Evolutionary conservation across 2,797 vertebrate genomes (phyloP), one percentile per base, ranked within the genome.

Genomic region (Acrossocheilus fasciatus): DNA sequence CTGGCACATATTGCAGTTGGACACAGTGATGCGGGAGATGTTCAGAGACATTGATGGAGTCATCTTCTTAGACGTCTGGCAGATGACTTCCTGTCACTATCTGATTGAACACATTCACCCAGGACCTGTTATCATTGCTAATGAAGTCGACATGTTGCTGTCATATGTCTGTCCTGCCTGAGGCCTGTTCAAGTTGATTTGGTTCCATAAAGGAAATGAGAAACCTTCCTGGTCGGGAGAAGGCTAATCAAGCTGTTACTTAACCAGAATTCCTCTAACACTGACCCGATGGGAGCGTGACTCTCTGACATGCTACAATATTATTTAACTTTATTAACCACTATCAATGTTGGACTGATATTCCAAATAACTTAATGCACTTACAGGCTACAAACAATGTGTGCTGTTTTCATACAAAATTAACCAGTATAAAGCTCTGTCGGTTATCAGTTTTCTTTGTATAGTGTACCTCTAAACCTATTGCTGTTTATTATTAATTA

Each of bases 21-120:
- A 81, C 43, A 81, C 2, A 20, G 78, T 81, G 15, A 45, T 81
- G 78, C 15, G 1, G 9, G 78, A 66, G 57, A 66, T 57, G 54
- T 57, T 57, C 54, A 57, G 17, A 9, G 54, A 23, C 20, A 23
- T 57, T 8, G 52, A 57, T 66, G 57, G 41, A 47, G 8, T 66
- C 6, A 34, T 34, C 62, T 34, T 2, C 5, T 6, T 66, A 7
- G 78, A 81, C 12, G 41, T 66, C 23, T 81, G 59, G 78, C 59
- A 81, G 43, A 81, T 81, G 59, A 81, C 78, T 18, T 45, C 78
- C 9, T 81, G 78, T 81, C 78, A 81, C 43, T 50, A 81, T 23
- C 15, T 41, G 45, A 15, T 0, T 20, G 43, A 68, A 20, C 0
- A 34, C 43, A 18, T 81, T 68, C 80, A 82, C 12, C 80, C 80